Percentiles rank a stretch among this genome's conserved stretches.
Evolutionary conservation across 2,113 vertebrate genomes (phyloP).

Genomic region (Eptesicus fuscus): DNA sequence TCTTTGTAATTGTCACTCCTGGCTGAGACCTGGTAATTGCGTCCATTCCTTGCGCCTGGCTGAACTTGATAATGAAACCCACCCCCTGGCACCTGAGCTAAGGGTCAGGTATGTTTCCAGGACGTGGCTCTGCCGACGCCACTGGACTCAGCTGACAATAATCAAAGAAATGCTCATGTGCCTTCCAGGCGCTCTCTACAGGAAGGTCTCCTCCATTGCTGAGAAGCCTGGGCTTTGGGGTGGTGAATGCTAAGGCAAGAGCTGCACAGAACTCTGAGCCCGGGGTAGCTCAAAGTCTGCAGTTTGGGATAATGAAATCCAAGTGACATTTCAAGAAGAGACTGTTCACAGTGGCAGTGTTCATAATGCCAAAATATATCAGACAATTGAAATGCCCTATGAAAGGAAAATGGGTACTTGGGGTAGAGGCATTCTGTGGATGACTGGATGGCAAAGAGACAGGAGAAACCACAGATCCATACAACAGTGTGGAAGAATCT

Average conservation of each 20-base stretch:
- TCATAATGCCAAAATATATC: neutral
- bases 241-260: neutral
- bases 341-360: neutral
- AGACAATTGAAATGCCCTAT: neutral
- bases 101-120: no score
- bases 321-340: neutral
- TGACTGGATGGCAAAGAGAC: neutral
- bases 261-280: neutral
- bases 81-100: no score
- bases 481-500: neutral
- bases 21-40: no score
- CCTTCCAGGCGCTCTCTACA: no score
- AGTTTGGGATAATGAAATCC: neutral
- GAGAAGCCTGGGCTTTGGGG: neutral
- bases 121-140: no score
- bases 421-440: neutral
- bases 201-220: neutral
- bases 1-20: no score
- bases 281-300: neutral
- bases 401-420: neutral
- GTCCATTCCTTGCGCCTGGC: no score
- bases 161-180: no score
- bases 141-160: no score
- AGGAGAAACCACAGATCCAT: neutral
- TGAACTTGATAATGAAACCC: no score